These are phyloP conservation scores for Simalia tracyae DNA, from an alignment of 2,797 vertebrate genomes.

Conservation along the genomic window DNA sequence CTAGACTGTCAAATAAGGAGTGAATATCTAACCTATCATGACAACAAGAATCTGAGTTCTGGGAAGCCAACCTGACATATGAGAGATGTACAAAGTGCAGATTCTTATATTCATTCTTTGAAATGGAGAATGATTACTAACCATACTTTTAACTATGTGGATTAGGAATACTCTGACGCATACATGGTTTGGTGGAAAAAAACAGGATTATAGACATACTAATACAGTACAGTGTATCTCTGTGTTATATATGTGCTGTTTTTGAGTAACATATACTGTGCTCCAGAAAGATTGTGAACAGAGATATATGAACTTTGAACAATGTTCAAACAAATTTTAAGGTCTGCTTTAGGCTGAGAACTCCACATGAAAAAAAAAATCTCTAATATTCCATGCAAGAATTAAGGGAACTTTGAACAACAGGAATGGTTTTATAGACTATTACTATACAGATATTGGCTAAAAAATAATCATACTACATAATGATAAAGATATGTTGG, in stretches of 20 bases:
- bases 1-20: neutral
- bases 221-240: neutral
- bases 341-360: neutral
- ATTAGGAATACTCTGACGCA: neutral
- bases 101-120: neutral
- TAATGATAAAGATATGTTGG: neutral
- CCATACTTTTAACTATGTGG: neutral
- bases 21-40: neutral
- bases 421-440: neutral
- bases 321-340: too few relatives aligned
- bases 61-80: neutral
- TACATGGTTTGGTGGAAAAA: neutral
- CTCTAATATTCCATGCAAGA: neutral
- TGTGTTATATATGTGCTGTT: neutral
- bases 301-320: neutral
- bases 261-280: too few relatives aligned
- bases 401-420: neutral
- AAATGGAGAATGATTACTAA: neutral
- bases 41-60: neutral
- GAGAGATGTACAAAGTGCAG: neutral
- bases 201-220: neutral
- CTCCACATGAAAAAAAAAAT: neutral
- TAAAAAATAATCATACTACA: rapidly evolving
- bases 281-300: neutral
- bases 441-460: neutral